Evolutionary conservation across 2,797 vertebrate genomes (phyloP), one percentile per base, ranked within the genome.

Genomic region (Lithobates pipiens): DNA sequence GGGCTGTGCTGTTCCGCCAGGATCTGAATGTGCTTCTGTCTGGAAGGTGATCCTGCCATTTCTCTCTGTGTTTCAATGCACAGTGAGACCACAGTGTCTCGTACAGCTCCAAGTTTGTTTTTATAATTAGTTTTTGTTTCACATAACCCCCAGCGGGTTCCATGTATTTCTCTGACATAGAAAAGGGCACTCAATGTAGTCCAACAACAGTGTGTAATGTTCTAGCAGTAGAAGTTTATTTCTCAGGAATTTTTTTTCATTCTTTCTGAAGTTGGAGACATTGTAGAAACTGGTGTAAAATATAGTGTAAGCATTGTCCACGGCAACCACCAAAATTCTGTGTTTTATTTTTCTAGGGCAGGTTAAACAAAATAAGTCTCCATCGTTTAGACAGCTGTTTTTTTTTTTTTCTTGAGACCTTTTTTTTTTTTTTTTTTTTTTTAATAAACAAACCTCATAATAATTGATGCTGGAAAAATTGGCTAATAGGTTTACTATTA

Each of bases 21-120:
- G 16, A 73, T 76, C 67, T 86, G 65, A 82, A 86, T 68, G 65
- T 32, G 75, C 57, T 42, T 25, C 69, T 86, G 65, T 77, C 36
- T 77, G 57, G 7, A 46, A 61, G 75, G 68, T 74, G 57, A 86
- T 77, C 78, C 61, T 81, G 68, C 21, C 13, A 70, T 57, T 75
- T 70, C 74, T 86, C 69, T 57, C 39, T 39, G 34, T 65, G 54
- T 25, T 39, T 73, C 23, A 46, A 50, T 71, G 65, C 83, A 71
- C 54, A 42, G 72, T 61, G 4, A 27, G 44, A 39, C 32, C 67
- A 77, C 46, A 82, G 23, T 77, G 67, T 39, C 15, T 72, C 67
- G 34, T 70, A 57, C 46, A 54, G 44, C 44, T 80, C 42, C 39
- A 34, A 67, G 65, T 54, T 36, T 80, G 25, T 80, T 71, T 80